Conservation (phyloP, 2,113 vertebrate species). For the Bombycilla garrulus region DNA sequence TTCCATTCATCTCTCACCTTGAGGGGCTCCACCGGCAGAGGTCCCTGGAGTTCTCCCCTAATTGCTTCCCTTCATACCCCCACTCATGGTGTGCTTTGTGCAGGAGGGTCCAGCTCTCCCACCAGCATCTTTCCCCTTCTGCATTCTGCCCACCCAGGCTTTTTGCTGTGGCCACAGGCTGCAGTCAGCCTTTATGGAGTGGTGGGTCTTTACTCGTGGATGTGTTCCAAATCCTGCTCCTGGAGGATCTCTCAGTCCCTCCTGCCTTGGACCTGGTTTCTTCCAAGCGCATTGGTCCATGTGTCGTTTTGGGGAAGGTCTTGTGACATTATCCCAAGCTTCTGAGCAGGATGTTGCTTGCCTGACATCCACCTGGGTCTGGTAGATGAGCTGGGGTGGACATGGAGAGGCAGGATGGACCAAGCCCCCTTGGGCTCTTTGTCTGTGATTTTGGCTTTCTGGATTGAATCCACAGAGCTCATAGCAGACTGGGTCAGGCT, state of each 20-base stretch:
- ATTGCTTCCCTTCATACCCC: background rate
- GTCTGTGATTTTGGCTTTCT: background rate
- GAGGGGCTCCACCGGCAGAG: background rate
- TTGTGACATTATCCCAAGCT: background rate
- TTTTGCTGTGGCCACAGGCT: background rate
- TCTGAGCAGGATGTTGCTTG: background rate
- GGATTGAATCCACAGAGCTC: background rate
- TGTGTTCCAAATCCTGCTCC: background rate
- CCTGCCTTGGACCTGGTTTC: background rate
- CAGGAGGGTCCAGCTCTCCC: background rate
- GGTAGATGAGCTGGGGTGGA: background rate
- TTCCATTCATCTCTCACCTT: background rate
- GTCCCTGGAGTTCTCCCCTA: accelerated
- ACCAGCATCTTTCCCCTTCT: background rate
- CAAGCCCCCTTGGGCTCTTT: background rate
- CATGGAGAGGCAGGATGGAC: background rate
- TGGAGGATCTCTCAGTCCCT: background rate
- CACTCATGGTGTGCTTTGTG: background rate
- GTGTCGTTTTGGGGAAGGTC: background rate
- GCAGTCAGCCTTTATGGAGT: background rate
- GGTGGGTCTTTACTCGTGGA: background rate
- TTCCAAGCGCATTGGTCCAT: background rate
- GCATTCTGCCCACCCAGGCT: background rate
- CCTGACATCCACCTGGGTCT: background rate
- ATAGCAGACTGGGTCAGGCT: background rate